These are phyloP conservation scores for Corythornis madagascariensis DNA, from an alignment of 2,113 vertebrate genomes.

Conservation along the genomic window DNA sequence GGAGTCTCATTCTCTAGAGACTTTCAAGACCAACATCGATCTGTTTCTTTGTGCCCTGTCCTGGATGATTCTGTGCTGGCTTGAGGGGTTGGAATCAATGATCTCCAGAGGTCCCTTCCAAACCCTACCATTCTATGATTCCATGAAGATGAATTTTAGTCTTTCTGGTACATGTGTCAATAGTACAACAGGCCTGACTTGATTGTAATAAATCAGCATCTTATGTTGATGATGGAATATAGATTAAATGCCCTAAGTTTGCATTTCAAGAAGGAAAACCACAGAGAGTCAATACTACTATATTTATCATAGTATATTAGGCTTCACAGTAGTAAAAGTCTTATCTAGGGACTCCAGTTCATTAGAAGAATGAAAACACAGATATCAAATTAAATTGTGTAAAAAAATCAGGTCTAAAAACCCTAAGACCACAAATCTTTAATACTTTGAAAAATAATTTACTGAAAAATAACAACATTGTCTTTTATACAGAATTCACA, in stretches of 20 bases:
- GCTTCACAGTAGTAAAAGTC: not conserved
- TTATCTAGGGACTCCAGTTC: not conserved
- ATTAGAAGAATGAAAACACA: not conserved
- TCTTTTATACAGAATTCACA: not conserved
- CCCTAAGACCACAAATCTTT: not conserved
- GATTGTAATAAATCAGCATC: not conserved
- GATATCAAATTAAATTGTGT: not conserved
- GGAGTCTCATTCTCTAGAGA: no score
- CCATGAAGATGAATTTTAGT: not conserved
- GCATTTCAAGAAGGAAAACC: not conserved
- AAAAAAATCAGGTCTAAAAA: not conserved
- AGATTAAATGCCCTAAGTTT: not conserved
- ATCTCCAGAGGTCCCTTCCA: no score
- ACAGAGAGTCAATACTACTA: not conserved
- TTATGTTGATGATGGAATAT: not conserved
- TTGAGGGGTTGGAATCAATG: no score
- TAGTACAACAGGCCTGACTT: not conserved
- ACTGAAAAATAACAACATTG: not conserved
- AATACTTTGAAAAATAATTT: not conserved
- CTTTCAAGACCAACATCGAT: no score
- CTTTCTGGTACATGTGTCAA: not conserved
- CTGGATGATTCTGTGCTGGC: no score
- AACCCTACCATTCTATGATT: no score
- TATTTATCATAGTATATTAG: not conserved
- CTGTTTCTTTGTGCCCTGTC: no score